Evolutionary conservation across 2,113 vertebrate genomes (phyloP).

Genomic region (Odontesthes bonariensis): DNA sequence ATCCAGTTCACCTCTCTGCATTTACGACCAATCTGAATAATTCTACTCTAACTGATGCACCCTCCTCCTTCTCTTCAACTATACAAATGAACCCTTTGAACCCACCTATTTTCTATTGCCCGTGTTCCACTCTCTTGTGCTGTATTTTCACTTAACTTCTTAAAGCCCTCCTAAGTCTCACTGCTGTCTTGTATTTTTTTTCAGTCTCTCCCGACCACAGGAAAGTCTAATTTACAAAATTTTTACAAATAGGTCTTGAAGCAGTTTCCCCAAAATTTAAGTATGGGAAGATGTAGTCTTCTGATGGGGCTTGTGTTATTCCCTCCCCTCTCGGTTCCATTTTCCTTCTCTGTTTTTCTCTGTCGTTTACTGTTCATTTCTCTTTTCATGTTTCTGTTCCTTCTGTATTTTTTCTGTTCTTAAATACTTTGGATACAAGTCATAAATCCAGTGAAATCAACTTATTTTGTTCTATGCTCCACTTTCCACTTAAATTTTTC

Average conservation of each 20-base stretch:
- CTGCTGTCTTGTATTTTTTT: conserved; percentile 9
- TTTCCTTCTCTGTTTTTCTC: background rate
- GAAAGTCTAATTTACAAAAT: conserved; percentile 48
- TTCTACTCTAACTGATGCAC: conserved; percentile 12
- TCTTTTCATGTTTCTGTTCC: background rate
- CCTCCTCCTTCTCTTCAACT: conserved; percentile 17
- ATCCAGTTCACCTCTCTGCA: conserved; percentile 30
- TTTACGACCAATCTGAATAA: conserved; percentile 45
- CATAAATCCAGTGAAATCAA: conserved; percentile 20
- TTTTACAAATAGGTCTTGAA: conserved; percentile 45
- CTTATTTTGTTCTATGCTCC: background rate
- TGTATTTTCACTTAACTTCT: conserved; percentile 24
- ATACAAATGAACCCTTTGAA: conserved; percentile 43
- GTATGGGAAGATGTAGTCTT: conserved; percentile 28
- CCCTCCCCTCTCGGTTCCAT: conserved; percentile 7
- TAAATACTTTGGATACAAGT: conserved; percentile 35
- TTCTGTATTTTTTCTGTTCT: background rate
- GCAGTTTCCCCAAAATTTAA: conserved; percentile 22
- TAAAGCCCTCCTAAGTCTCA: conserved; percentile 14
- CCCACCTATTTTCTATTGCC: conserved; percentile 36
- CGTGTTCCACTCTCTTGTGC: conserved; percentile 16
- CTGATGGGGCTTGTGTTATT: conserved; percentile 24
- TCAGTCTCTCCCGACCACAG: conserved; percentile 25
- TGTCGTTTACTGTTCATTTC: background rate
- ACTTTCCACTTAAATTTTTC: background rate